Conservation (phyloP, 2,888 invertebrate species). For the Chrysolina oricalcia region DNA sequence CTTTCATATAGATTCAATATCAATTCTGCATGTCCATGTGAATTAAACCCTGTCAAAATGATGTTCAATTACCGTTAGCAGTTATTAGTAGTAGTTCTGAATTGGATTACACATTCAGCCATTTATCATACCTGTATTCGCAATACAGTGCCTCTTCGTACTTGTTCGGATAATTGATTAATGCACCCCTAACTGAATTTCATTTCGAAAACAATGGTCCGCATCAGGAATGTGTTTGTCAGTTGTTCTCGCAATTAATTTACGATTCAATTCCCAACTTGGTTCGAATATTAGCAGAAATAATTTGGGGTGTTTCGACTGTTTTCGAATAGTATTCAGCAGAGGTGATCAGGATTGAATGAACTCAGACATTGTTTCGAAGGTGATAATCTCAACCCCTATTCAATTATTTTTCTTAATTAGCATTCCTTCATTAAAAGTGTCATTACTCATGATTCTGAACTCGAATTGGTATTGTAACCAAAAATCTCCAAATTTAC, state of each 20-base stretch:
- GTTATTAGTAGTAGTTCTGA: neutral
- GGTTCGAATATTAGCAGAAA: too few species aligned
- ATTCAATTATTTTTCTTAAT: too few species aligned
- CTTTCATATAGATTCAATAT: too few species aligned
- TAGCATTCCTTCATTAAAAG: too few species aligned
- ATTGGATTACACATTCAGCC: slow-evolving; percentile 3
- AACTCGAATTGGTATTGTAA: too few species aligned
- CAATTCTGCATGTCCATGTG: neutral
- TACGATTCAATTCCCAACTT: neutral
- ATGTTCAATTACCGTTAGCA: neutral
- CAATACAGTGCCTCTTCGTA: neutral
- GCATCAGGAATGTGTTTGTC: neutral
- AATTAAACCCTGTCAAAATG: slow-evolving; percentile 2
- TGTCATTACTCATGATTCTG: too few species aligned
- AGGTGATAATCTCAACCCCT: too few species aligned
- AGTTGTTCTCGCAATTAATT: slow-evolving; percentile 3
- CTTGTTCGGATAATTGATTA: slow-evolving; percentile 3
- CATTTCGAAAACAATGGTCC: neutral
- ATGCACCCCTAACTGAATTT: slow-evolving; percentile 1
- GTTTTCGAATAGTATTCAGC: too few species aligned
- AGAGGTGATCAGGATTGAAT: too few species aligned
- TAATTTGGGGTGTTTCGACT: too few species aligned
- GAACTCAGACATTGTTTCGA: too few species aligned
- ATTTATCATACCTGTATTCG: slow-evolving; percentile 1
- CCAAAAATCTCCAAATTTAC: too few species aligned